Evolutionary conservation across 1,140 invertebrate genomes (phyloP).

Genomic region (Marisa cornuarietis): DNA sequence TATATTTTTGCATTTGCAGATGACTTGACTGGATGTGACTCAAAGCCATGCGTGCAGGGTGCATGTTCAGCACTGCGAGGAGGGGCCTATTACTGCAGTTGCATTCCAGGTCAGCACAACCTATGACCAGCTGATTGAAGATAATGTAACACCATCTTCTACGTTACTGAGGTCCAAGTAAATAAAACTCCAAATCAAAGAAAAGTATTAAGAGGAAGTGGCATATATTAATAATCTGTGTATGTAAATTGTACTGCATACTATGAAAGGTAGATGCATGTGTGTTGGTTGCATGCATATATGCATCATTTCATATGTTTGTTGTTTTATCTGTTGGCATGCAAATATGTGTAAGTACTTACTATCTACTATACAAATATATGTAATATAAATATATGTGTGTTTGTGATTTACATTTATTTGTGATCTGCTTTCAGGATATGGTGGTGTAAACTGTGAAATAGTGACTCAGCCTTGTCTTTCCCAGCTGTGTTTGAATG

Average conservation of each 20-base stretch:
- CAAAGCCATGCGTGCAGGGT: conserved; percentile 38
- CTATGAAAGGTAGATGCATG: too few species aligned
- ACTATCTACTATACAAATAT: not conserved
- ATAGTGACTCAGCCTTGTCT: conserved; percentile 31
- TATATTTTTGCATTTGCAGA: not conserved
- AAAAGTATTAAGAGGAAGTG: too few species aligned
- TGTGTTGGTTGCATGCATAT: too few species aligned
- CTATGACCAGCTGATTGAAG: too few species aligned
- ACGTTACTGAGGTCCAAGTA: too few species aligned
- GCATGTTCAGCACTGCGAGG: conserved; percentile 34
- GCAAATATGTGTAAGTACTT: not conserved
- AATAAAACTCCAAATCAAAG: too few species aligned
- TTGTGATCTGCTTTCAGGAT: conserved; percentile 32
- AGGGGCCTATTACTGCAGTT: conserved; percentile 33
- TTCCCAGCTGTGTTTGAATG: conserved; percentile 44
- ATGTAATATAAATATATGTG: too few species aligned
- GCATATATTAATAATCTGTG: too few species aligned
- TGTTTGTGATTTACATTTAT: conserved; percentile 6
- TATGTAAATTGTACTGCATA: too few species aligned
- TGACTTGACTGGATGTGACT: conserved; percentile 26
- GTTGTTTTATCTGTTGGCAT: not conserved
- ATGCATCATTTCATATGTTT: too few species aligned
- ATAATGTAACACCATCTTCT: too few species aligned
- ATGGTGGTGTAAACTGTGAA: conserved; percentile 35
- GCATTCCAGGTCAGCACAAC: conserved; percentile 31